Evolutionary conservation across 2,797 vertebrate species (phyloP), one percentile per base, ranked within the genome.

Genomic region (Threskiornis aethiopicus): DNA sequence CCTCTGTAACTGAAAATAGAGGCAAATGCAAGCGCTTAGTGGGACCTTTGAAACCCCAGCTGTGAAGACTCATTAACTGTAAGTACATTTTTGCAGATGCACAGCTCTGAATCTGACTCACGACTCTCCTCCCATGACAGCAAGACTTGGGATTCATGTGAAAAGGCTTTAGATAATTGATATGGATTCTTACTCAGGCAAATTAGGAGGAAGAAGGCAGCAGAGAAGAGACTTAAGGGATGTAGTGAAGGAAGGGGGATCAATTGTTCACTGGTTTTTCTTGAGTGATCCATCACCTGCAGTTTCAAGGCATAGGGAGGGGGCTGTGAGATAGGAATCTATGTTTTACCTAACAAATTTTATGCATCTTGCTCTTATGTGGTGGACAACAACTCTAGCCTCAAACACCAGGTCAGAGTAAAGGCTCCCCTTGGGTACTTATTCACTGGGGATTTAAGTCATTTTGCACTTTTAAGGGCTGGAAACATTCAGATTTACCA

Each of bases 401-500:
- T 82, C n/a, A 84, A 89, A 44, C 5, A 66, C 5, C n/a, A 64
- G 9, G 31, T 58, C 49, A 65, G 35, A 82, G 16, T 29, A 80
- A 88, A 91, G 51, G 54, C 14, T 72, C 18, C 13, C 52, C 20
- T 28, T 67, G 54, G 35, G 22, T 13, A 77, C 31, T 25, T 64
- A 79, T 2, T 51, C 41, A 26, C 24, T 15, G 31, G 15, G 49
- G 21, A 76, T 59, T 90, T 87, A 79, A 90, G 41, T 11, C 26
- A 82, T 52, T 84, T 49, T 67, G 42, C 66, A 29, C 39, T 80
- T 89, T 37, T n/a, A 72, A 83, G 37, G 62, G 47, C 46, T 80
- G 47, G 52, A 90, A 89, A 84, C 0, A 1, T 71, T 97, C 94
- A 96, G 95, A 96, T 96, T 97, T 96, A 96, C 96, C 92, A 98